Percentiles rank a stretch among this genome's conserved stretches.
Conservation (phyloP, 2,113 vertebrate species). For the Pterocles burchelli region DNA sequence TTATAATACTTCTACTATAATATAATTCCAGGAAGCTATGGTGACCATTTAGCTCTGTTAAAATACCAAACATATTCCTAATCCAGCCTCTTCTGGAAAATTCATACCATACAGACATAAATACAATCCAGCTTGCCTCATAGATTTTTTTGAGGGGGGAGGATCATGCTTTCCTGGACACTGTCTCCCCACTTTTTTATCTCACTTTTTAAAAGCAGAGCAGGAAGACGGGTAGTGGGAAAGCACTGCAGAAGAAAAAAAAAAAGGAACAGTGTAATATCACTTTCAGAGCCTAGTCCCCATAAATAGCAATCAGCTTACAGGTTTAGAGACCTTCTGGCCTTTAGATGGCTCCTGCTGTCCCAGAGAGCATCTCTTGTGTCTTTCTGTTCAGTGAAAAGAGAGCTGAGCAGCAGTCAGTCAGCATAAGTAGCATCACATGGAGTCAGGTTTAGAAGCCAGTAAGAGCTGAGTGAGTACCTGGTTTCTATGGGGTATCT, state of each 20-base stretch:
- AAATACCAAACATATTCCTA: not conserved
- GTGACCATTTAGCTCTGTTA: not conserved
- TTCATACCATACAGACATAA: not conserved
- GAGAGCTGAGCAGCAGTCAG: not conserved
- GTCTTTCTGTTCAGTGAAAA: not conserved
- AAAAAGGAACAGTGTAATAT: not conserved
- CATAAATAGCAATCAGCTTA: conserved; percentile 52
- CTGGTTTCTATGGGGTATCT: not conserved
- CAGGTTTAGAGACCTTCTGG: conserved; percentile 47
- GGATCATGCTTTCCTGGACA: not conserved
- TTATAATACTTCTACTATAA: not conserved
- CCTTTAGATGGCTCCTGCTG: conserved; percentile 23
- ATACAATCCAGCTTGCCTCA: not conserved
- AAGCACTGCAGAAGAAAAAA: not conserved
- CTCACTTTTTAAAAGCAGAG: not conserved
- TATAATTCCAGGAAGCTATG: not conserved
- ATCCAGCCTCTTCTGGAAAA: not conserved
- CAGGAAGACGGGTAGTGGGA: not conserved
- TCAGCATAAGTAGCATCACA: not conserved
- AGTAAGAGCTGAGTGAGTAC: not conserved
- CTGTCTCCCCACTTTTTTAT: not conserved
- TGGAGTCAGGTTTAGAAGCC: not conserved
- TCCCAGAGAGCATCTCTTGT: not conserved
- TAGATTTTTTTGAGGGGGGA: not conserved
- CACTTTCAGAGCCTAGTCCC: conserved; percentile 19